These are phyloP conservation scores for Dufourea novaeangliae DNA, from an alignment of 1,140 invertebrate genomes.

Conservation along the genomic window DNA sequence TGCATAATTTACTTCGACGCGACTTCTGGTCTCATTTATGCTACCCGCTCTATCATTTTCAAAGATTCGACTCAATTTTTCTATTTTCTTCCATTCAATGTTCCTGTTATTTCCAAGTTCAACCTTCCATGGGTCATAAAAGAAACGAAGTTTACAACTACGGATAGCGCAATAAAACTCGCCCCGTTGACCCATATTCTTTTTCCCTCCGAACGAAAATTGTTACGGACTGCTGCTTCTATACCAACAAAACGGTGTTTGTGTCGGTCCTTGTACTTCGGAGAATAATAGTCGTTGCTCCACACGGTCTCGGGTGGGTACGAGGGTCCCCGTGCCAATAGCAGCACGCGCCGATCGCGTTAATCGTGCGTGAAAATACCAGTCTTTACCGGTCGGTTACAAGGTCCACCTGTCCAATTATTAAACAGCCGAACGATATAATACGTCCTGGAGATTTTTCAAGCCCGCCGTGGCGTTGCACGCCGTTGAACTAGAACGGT, in stretches of 20 bases:
- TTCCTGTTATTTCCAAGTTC: no score
- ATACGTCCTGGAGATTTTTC: conserved; percentile 11
- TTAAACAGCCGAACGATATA: conserved; percentile 29
- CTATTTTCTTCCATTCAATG: no score
- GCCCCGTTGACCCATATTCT: no score
- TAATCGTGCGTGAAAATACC: conserved; percentile 67
- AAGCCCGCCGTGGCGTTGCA: neutral
- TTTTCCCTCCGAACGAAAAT: neutral
- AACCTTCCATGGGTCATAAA: no score
- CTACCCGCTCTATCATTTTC: no score
- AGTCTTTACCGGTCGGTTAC: conserved; percentile 39
- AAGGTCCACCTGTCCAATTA: conserved; percentile 51
- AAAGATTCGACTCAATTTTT: no score
- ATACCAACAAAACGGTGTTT: neutral
- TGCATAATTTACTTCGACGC: no score
- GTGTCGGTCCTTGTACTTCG: neutral
- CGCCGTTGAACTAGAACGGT: conserved; percentile 29
- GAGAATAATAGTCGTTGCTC: conserved; percentile 7
- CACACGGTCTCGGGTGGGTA: neutral
- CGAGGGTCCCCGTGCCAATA: neutral
- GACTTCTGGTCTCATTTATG: no score
- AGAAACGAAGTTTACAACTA: no score
- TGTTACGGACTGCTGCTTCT: neutral
- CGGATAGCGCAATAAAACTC: no score
- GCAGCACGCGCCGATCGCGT: conserved; percentile 52